phyloP scores from a whole-genome alignment of 1,140 invertebrate genomes.

The Thaumetopoea pityocampa region DNA sequence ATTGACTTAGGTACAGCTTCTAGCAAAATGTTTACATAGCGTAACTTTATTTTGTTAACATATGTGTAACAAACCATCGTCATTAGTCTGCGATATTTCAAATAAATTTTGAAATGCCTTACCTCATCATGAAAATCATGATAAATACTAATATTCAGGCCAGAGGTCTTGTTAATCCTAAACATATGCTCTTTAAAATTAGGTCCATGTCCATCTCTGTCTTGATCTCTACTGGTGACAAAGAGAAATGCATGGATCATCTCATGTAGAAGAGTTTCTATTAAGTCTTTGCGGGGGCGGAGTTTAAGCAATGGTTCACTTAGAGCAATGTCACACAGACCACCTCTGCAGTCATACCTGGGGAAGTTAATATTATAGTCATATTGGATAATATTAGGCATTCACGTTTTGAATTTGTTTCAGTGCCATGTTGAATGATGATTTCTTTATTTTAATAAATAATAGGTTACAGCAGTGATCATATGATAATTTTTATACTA shows the following conservation, averaged over 20 bases:
- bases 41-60: no score
- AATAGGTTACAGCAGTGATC: no score
- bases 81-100: no score
- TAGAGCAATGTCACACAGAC: slow-evolving; percentile 88
- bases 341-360: slow-evolving; percentile 84
- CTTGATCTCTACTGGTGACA: slow-evolving; percentile 86
- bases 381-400: no score
- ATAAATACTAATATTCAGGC: slow-evolving; percentile 90
- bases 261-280: slow-evolving; percentile 98
- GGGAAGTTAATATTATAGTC: no score
- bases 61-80: no score
- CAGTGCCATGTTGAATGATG: no score
- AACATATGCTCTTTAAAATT: slow-evolving; percentile 96
- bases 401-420: no score
- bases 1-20: no score
- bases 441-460: no score
- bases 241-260: slow-evolving; percentile 99
- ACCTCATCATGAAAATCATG: slow-evolving; percentile 74
- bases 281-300: slow-evolving; percentile 92
- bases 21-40: no score
- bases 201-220: slow-evolving; percentile 95
- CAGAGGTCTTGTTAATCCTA: slow-evolving; percentile 91
- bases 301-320: slow-evolving; percentile 94
- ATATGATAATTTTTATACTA: no score
- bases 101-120: slow-evolving; percentile 37